Conservation (phyloP, 2,888 invertebrate species). For the Augochlorella aurata region DNA sequence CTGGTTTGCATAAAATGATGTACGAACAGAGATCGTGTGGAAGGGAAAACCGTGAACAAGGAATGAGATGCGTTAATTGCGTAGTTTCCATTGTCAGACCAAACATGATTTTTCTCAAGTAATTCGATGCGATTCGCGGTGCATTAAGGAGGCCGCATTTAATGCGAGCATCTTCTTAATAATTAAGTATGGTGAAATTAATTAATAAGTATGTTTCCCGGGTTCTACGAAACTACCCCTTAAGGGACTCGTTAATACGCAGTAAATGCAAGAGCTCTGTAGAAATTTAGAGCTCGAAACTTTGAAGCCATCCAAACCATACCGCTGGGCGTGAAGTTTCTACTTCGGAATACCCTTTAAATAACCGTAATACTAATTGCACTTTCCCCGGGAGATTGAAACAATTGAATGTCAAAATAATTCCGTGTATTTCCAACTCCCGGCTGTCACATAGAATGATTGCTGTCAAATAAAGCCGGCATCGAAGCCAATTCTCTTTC, state of each 20-base stretch:
- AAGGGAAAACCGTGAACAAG: too few species aligned
- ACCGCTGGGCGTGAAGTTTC: not conserved
- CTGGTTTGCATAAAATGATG: too few species aligned
- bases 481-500: not conserved
- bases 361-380: slow-evolving; percentile 2
- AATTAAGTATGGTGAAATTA: not conserved
- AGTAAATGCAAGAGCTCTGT: slow-evolving; percentile 12
- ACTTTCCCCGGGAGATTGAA: not conserved
- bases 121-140: not conserved
- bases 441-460: not conserved
- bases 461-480: not conserved
- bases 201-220: slow-evolving; percentile 1
- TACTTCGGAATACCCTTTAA: not conserved
- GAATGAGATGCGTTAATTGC: not conserved
- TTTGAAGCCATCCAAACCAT: not conserved
- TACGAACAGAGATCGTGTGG: too few species aligned
- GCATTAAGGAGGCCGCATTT: not conserved
- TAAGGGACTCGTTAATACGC: not conserved
- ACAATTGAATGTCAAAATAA: not conserved
- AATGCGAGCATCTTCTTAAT: not conserved
- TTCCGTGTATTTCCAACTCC: not conserved
- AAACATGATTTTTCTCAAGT: not conserved
- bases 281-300: not conserved
- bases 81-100: not conserved
- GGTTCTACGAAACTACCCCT: not conserved